phyloP scores from a whole-genome alignment of 37 sponge, comb jelly and placozoan species.

The Petrosia ficiformis region DNA sequence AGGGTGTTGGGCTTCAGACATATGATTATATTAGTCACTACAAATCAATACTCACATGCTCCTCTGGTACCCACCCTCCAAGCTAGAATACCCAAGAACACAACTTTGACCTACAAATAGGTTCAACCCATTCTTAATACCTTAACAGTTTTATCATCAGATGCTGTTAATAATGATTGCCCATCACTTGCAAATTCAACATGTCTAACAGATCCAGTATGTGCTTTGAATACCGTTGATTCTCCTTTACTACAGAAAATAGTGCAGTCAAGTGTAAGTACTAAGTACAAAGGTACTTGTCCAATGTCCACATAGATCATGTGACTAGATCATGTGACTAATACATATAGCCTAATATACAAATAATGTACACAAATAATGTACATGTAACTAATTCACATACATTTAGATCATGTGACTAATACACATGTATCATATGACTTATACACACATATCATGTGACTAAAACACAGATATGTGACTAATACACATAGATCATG shows the following conservation, averaged over 20 bases:
- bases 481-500: too few relatives aligned
- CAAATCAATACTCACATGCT: neutral
- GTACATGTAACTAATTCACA: too few relatives aligned
- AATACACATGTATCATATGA: too few relatives aligned
- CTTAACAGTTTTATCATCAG: conserved; percentile 97
- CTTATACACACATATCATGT: too few relatives aligned
- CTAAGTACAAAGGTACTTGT: neutral
- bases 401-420: too few relatives aligned
- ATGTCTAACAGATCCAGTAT: conserved; percentile 86
- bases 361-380: neutral
- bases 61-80: neutral
- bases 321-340: neutral
- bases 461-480: too few relatives aligned
- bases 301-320: neutral
- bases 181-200: conserved; percentile 93
- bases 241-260: conserved; percentile 81
- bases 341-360: neutral
- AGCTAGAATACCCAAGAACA: too few relatives aligned
- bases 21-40: too few relatives aligned
- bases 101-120: too few relatives aligned
- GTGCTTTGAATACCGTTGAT: conserved; percentile 93
- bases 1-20: too few relatives aligned
- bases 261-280: too few relatives aligned
- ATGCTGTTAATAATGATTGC: conserved; percentile 82
- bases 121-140: conserved; percentile 40